Base-by-base conservation (phyloP, 2,797 vertebrate genomes). In the Rhabdomys pumilio region DNA sequence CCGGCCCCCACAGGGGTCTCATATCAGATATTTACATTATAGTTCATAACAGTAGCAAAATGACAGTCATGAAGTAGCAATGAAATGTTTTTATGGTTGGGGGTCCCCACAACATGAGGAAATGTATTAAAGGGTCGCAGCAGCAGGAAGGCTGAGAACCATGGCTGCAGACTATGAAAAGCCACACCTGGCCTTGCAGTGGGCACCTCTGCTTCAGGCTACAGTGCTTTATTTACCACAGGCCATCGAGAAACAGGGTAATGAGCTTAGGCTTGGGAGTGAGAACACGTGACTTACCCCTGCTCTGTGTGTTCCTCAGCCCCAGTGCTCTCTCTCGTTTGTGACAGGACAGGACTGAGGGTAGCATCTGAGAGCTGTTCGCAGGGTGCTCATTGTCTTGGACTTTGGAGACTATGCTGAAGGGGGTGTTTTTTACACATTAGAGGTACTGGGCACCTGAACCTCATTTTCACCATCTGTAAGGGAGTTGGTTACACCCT, bases 391-490 rank as follows among this genome's bases (percentile, higher is more conserved):
- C 9, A 44, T 24, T 47, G 69, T 26, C 76, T 72, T 83, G 44
- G 34, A 24, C 79, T 80, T 72, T 81, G 65, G 38, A 13, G 50
- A 34, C 0, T 19, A 1, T 57, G 34, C 65, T 53, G 22, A 6
- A 20, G 50, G 22, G 8, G 5, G 4, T 63, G 86, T 59, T 63
- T 61, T 17, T 29, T 65, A 67, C 53, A 59, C 1, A 1, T 44
- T 77, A 6, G 13, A 0, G 0, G 72, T 44, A 10, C 26, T 90
- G 90, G 81, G 65, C 29, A 24, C 29, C 55, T 76, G 31, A 47
- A 20, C 38, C 81, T 96, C 53, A 9, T 79, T 94, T 82, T 63
- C n/a, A 38, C 87, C 47, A 6, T 75, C 77, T 91, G 31, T 55
- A 73, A 76, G 22, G 38, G 55, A 12, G 19, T 13, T 75, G 38